phyloP scores from a whole-genome alignment of 2,797 vertebrate species.

The Ciconia nigra region DNA sequence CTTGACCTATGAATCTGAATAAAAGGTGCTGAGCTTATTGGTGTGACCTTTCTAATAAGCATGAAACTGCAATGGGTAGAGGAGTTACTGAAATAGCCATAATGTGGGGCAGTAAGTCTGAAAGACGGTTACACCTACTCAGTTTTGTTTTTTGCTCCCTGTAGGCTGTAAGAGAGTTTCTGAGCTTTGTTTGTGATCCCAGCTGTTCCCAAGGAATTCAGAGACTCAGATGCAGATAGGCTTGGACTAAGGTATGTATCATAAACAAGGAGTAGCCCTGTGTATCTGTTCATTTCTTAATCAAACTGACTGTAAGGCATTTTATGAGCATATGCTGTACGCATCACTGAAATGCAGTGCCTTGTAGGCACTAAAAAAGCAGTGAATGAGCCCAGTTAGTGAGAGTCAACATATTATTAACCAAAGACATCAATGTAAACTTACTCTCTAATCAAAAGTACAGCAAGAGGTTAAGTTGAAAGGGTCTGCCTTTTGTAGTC shows the following conservation, averaged over 20 bases:
- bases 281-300: background rate
- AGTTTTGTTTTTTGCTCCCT: conserved; percentile 38
- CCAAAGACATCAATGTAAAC: background rate
- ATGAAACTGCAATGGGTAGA: conserved; percentile 43
- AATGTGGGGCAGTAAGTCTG: conserved; percentile 56
- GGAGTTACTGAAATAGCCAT: conserved; percentile 33
- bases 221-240: background rate
- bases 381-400: background rate
- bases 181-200: conserved; percentile 6
- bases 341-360: background rate
- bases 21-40: conserved; percentile 39
- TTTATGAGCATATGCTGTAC: background rate
- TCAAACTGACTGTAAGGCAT: background rate
- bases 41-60: conserved; percentile 57
- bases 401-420: background rate
- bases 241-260: background rate
- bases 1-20: conserved; percentile 71
- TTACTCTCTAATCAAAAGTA: background rate
- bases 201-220: background rate
- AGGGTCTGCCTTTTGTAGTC: background rate
- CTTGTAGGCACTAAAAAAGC: background rate
- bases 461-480: background rate
- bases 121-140: conserved; percentile 39
- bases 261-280: background rate
- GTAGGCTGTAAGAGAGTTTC: background rate